phyloP scores from a whole-genome alignment of 2,888 invertebrate species.

The Cybosia mesomella region DNA sequence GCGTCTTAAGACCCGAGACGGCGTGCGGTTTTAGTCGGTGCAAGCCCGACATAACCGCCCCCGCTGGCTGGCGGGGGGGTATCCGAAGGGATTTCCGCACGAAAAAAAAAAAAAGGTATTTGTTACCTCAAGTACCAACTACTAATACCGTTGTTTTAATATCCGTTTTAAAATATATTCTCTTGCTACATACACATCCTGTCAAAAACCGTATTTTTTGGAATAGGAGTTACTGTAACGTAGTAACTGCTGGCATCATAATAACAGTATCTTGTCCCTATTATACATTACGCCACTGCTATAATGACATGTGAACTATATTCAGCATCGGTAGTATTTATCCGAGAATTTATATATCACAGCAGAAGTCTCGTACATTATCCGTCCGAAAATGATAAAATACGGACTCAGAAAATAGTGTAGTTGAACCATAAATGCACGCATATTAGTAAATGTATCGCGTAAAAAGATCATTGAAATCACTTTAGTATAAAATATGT shows the following conservation, averaged over 20 bases:
- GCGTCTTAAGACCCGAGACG: no score
- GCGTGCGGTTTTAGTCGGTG: no score
- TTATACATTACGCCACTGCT: constrained; percentile 9
- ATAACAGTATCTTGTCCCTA: background rate
- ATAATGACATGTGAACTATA: constrained; percentile 30
- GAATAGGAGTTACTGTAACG: no score
- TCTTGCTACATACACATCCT: no score
- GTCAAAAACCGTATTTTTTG: no score
- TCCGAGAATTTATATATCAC: constrained; percentile 44
- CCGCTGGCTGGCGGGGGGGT: no score
- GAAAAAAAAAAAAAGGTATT: no score
- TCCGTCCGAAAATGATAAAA: constrained; percentile 6
- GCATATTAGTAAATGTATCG: background rate
- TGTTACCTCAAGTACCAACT: no score
- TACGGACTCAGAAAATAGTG: background rate
- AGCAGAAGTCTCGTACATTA: constrained; percentile 30
- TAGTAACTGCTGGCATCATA: background rate
- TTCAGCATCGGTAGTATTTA: constrained; percentile 33
- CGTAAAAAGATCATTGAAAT: background rate
- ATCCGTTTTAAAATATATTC: no score
- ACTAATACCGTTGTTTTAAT: no score
- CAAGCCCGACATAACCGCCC: no score
- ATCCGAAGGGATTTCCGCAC: no score
- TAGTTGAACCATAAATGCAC: background rate
- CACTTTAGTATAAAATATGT: background rate